phyloP scores from a whole-genome alignment of 2,888 invertebrate genomes.

The Ariolimax columbianus region DNA sequence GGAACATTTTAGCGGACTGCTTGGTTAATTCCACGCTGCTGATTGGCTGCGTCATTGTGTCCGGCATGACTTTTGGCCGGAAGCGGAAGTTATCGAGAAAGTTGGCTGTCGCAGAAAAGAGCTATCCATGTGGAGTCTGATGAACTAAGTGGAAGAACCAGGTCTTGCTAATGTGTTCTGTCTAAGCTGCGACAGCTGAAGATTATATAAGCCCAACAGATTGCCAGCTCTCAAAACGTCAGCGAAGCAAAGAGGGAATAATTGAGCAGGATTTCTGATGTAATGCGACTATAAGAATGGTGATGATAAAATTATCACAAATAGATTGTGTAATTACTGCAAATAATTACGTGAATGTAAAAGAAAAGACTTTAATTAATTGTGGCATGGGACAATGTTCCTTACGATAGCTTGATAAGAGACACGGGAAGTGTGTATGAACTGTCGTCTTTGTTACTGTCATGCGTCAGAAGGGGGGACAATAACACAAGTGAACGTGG shows the following conservation, averaged over 20 bases:
- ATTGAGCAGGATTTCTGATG: not conserved
- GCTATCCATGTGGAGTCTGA: conserved; percentile 7
- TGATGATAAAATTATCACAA: not conserved
- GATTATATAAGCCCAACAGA: not conserved
- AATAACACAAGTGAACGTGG: not conserved
- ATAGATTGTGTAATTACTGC: not conserved
- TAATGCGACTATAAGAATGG: not conserved
- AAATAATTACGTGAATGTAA: not conserved
- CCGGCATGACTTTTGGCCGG: not conserved
- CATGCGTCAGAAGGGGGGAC: not conserved
- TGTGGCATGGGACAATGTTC: not conserved
- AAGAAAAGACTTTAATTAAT: not conserved
- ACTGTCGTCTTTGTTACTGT: not conserved
- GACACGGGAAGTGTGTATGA: not conserved
- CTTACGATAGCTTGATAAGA: not conserved
- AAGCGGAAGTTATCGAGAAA: conserved; percentile 23
- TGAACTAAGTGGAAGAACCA: not conserved
- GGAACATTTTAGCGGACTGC: not conserved
- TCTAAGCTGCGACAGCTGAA: not conserved
- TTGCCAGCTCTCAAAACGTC: not conserved
- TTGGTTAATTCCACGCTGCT: not conserved
- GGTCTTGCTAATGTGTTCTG: not conserved
- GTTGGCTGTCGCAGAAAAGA: not conserved
- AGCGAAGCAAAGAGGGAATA: not conserved
- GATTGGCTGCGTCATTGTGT: conserved; percentile 1